Base-by-base conservation (phyloP, 64 coral and sea anemone species). In the Dendrophyllia cribrosa region DNA sequence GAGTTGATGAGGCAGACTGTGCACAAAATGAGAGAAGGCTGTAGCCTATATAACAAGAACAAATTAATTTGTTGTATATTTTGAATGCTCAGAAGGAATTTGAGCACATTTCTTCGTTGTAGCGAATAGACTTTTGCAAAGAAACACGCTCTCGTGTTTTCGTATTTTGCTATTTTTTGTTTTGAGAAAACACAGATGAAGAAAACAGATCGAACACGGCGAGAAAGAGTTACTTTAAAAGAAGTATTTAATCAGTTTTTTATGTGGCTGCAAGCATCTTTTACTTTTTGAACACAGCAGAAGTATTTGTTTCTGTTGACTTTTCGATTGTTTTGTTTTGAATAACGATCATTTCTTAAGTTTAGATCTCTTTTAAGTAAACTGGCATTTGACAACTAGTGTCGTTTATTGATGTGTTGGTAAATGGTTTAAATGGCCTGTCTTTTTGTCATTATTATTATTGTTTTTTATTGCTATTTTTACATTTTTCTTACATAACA, bases 261-360 rank as follows among this genome's bases (percentile, higher is more conserved):
- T 66, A 50, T 24, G 26, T 83, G 19, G 34, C 58, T 84, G 19
- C 9, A 50, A 51, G 80, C 43, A 63, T 67, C 60, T 84, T 84
- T 47, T 84, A 68, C 43, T 84, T 67, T 67, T 43, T 67, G 11
- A 68, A 46, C 19, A 49, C 8, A 68, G 46, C 60, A 17, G 13
- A 58, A 56, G 15, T 23, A 23, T 43, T 34, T 61, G 49, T 59
- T 58, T 78, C 76, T 34, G 76, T 34, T 81, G 53, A 17, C 14
- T 45, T 61, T 43, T 13, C 22, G 17, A 58, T 43, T 63, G 79
- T 83, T 44, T 58, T 16, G 22, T 79, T 43, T 84, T 50, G 20
- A 14, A 50, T 19, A 50, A 43, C 43, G 5, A 10, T 60, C 7
- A 44, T 72, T 43, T 72, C 53, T 56, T 56, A 56, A 56, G 12